Evolutionary conservation across 2,888 invertebrate species (phyloP).

Genomic region (Aproaerema taeniolella): DNA sequence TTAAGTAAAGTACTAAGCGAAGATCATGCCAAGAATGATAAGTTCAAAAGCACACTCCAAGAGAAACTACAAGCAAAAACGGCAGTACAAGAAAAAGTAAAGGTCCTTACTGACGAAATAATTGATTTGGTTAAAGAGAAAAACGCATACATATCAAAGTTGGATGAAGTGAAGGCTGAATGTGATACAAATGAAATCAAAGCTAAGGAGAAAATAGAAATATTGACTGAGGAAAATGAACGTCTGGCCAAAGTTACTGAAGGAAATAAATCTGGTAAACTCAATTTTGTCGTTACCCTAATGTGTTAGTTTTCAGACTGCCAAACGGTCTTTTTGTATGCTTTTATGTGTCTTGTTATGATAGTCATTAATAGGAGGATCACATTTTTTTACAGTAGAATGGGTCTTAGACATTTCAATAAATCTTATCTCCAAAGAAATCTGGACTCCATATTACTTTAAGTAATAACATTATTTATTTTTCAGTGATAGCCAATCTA

Average conservation of each 20-base stretch:
- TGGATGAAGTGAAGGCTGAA: constrained; percentile 17
- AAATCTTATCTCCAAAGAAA: no score
- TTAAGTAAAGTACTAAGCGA: constrained; percentile 24
- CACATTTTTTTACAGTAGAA: no score
- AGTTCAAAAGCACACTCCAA: constrained; percentile 30
- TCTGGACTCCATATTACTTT: no score
- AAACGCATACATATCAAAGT: constrained; percentile 17
- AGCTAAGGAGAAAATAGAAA: constrained; percentile 18
- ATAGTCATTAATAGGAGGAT: no score
- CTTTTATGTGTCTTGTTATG: no score
- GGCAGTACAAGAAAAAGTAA: constrained; percentile 30
- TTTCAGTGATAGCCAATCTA: constrained; percentile 43
- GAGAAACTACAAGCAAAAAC: constrained; percentile 32
- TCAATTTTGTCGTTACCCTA: no score
- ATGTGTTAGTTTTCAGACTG: no score
- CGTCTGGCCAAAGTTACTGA: constrained; percentile 27
- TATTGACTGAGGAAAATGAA: constrained; percentile 26
- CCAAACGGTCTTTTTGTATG: no score
- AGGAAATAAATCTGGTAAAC: constrained; percentile 39
- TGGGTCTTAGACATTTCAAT: no score
- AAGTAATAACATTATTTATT: no score
- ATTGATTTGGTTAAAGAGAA: constrained; percentile 31
- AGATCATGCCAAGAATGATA: constrained; percentile 24
- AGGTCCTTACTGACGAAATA: constrained; percentile 25
- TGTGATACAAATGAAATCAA: constrained; percentile 13